phyloP scores from a whole-genome alignment of 2,797 vertebrate species.

The Taenioides sp. region DNA sequence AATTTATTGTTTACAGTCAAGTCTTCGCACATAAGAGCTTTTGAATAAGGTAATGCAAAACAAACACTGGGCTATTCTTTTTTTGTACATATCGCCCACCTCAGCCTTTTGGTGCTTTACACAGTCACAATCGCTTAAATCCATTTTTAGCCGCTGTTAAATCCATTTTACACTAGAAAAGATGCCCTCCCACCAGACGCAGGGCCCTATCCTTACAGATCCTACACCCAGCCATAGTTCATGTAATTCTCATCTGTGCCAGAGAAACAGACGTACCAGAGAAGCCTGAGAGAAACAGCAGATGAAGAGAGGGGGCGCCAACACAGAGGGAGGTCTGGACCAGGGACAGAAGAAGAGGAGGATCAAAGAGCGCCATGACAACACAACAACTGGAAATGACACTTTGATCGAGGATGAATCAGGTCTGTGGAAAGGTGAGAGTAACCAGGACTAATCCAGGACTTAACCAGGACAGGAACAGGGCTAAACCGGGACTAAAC shows the following conservation, averaged over 20 bases:
- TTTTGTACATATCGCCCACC: not conserved
- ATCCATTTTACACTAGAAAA: not conserved
- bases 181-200: not conserved
- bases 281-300: constrained; percentile 9
- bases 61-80: not conserved
- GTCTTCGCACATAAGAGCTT: not conserved
- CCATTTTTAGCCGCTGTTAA: not conserved
- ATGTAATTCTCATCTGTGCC: constrained; percentile 14
- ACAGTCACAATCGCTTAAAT: not conserved
- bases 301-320: constrained; percentile 41
- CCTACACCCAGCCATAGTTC: not conserved
- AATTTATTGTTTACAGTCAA: too few relatives aligned
- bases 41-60: not conserved
- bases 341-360: constrained; percentile 55
- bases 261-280: not conserved
- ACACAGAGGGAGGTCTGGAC: constrained; percentile 61
- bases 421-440: constrained; percentile 23
- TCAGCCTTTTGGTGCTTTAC: not conserved
- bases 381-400: constrained; percentile 40
- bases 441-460: too few relatives aligned
- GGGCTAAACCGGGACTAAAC: too few relatives aligned
- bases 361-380: constrained; percentile 63
- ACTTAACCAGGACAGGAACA: too few relatives aligned
- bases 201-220: constrained; percentile 20
- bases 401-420: constrained; percentile 47